phyloP scores from a whole-genome alignment of 2,888 invertebrate species.

The Caenorhabditis wallacei region DNA sequence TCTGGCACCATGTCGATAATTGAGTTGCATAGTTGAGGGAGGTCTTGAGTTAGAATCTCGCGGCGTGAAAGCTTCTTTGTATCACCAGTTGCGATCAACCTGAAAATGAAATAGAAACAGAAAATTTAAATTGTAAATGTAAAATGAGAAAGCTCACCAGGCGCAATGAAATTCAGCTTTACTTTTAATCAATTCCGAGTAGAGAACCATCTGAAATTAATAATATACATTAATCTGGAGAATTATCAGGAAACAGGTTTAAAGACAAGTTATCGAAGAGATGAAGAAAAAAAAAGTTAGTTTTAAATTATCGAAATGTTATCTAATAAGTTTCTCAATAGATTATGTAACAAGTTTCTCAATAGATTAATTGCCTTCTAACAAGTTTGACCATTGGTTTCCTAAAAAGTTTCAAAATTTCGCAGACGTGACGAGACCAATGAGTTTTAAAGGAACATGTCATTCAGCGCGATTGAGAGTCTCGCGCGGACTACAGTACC shows the following conservation, averaged over 20 bases:
- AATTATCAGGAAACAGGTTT: background rate
- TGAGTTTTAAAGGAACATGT: slow-evolving; percentile 28
- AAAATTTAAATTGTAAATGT: too few species aligned
- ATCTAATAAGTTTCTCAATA: too few species aligned
- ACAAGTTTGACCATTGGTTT: too few species aligned
- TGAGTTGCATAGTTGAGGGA: slow-evolving; percentile 22
- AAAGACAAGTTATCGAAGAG: too few species aligned
- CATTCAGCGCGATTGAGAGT: background rate
- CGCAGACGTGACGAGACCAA: too few species aligned
- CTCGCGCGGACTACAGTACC: slow-evolving; percentile 19
- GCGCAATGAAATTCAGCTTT: slow-evolving; percentile 18
- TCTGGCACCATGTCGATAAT: slow-evolving; percentile 41
- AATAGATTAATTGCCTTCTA: too few species aligned
- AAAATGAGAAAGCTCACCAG: slow-evolving; percentile 18
- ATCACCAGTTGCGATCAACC: slow-evolving; percentile 32
- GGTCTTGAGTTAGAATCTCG: slow-evolving; percentile 34
- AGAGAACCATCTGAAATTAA: slow-evolving; percentile 43
- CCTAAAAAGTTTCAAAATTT: too few species aligned
- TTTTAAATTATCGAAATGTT: too few species aligned
- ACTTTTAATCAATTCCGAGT: slow-evolving; percentile 26
- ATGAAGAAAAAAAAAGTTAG: too few species aligned
- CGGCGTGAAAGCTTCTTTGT: slow-evolving; percentile 5
- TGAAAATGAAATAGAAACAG: too few species aligned
- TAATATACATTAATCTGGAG: background rate
- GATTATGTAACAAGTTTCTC: too few species aligned